Evolutionary conservation across 2,113 vertebrate genomes (phyloP).

Genomic region (Pandion haliaetus): DNA sequence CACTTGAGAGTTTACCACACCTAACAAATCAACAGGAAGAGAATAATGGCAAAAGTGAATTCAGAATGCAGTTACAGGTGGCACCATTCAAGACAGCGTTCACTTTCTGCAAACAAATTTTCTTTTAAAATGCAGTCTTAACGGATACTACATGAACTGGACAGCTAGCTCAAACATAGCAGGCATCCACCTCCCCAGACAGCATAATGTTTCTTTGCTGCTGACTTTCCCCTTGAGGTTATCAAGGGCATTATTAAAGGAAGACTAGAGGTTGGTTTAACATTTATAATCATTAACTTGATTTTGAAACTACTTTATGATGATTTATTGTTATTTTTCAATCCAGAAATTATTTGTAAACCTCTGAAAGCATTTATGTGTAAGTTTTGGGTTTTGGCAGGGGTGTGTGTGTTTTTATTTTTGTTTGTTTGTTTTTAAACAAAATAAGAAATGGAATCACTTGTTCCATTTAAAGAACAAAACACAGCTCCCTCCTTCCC

Average conservation of each 20-base stretch:
- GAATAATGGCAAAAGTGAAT: neutral
- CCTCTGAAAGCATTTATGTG: neutral
- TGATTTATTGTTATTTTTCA: neutral
- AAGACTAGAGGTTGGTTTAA: neutral
- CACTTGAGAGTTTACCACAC: neutral
- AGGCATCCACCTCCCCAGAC: neutral
- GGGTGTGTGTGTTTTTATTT: neutral
- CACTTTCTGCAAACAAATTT: neutral
- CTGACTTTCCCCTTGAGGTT: neutral
- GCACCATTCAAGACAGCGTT: neutral
- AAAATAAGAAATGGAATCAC: conserved; percentile 6
- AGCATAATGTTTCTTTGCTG: neutral
- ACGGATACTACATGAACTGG: fast-evolving
- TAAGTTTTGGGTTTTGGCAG: neutral
- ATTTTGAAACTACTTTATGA: neutral
- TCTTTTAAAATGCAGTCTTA: neutral
- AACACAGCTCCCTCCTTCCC: neutral
- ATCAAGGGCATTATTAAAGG: neutral
- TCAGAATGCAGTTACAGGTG: neutral
- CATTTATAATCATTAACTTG: neutral
- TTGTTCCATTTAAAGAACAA: neutral
- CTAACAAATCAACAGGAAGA: neutral
- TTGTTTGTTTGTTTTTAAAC: neutral
- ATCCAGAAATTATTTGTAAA: neutral
- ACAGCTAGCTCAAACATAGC: neutral